Percentiles rank a stretch among this genome's conserved stretches.
Conservation (phyloP, 2,113 vertebrate genomes). For the Sinocyclocheilus rhinocerous region DNA sequence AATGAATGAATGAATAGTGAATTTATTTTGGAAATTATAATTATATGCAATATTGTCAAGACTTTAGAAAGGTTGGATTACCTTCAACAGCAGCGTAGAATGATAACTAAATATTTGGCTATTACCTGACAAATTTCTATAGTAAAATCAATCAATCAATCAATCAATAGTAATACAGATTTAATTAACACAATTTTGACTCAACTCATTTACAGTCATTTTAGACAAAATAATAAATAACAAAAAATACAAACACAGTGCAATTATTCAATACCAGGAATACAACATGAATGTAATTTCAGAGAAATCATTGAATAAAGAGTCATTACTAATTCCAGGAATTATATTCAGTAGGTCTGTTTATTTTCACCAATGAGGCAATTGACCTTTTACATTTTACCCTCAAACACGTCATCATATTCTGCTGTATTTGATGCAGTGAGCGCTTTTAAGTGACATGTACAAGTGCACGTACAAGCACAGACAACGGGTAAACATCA, state of each 20-base stretch:
- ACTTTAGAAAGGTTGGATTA: neutral
- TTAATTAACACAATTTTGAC: no score
- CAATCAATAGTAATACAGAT: no score
- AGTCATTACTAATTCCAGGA: neutral
- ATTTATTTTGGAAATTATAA: no score
- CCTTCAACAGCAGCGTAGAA: neutral
- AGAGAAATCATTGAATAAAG: neutral
- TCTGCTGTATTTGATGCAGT: neutral
- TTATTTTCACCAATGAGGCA: neutral
- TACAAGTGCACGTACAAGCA: neutral
- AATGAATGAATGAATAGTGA: no score
- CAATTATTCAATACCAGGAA: neutral
- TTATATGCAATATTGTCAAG: no score
- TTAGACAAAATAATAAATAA: no score
- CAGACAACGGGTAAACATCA: neutral
- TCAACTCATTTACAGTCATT: no score
- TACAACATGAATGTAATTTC: neutral
- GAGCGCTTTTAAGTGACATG: neutral
- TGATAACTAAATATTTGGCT: no score
- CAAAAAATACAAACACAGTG: neutral
- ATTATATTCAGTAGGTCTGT: neutral
- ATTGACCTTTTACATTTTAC: neutral
- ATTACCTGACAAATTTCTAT: no score
- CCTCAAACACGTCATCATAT: neutral
- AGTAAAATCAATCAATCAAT: no score